Conservation (phyloP, 2,113 vertebrate genomes). For the Pachyramphus minor region DNA sequence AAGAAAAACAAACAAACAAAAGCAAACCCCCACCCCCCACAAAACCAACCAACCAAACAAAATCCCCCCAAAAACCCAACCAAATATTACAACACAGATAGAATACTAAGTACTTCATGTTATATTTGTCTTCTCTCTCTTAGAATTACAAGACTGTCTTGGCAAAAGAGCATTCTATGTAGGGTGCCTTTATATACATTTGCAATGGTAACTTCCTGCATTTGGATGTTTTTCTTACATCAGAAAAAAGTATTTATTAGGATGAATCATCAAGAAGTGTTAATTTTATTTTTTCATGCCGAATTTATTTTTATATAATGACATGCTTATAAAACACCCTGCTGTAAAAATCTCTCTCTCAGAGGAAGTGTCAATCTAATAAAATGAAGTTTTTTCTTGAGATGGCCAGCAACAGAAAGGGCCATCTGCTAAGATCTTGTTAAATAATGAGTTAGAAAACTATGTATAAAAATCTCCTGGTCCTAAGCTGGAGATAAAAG, state of each 20-base stretch:
- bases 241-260: not conserved
- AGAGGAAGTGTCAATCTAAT: not conserved
- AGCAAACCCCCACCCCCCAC: not conserved
- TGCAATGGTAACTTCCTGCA: not conserved
- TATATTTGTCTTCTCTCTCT: not conserved
- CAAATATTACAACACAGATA: not conserved
- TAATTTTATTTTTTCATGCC: not conserved
- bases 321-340: not conserved
- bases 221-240: not conserved
- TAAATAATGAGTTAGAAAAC: not conserved
- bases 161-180: not conserved
- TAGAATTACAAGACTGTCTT: not conserved
- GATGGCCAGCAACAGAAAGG: not conserved
- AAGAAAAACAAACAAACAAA: not conserved
- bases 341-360: not conserved
- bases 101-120: not conserved
- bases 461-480: not conserved
- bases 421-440: not conserved
- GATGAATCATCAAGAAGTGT: not conserved
- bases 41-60: not conserved
- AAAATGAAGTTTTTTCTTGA: not conserved
- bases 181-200: not conserved
- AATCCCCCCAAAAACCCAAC: not conserved
- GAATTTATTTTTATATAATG: not conserved
- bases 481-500: not conserved